Conservation (phyloP, 2,797 vertebrate genomes). For the Helarctos malayanus region DNA sequence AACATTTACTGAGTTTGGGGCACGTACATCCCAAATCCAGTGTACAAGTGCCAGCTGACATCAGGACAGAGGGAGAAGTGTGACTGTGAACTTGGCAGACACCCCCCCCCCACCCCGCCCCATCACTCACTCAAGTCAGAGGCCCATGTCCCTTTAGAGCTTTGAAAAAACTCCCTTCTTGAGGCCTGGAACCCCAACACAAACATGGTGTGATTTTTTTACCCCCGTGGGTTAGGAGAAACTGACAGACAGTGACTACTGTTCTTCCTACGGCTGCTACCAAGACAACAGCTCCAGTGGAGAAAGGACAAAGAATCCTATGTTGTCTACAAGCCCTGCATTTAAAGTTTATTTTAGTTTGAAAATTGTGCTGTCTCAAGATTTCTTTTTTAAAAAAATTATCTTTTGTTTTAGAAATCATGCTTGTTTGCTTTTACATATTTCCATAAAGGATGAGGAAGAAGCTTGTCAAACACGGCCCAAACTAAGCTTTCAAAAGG, state of each 20-base stretch:
- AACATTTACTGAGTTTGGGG: neutral
- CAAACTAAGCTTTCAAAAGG: neutral
- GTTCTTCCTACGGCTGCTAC: neutral
- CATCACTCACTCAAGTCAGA: neutral
- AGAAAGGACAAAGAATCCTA: neutral
- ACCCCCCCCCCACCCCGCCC: too few species aligned
- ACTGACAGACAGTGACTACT: neutral
- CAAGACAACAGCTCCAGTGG: neutral
- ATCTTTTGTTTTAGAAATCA: conserved; percentile 37
- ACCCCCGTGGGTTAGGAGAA: neutral
- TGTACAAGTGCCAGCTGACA: neutral
- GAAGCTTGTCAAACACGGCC: conserved; percentile 9
- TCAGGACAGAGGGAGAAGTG: neutral
- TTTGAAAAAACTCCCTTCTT: neutral
- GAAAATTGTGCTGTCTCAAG: neutral
- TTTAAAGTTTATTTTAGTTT: neutral
- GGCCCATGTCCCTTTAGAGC: neutral
- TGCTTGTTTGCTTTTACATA: neutral
- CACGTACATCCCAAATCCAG: neutral
- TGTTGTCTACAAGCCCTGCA: neutral
- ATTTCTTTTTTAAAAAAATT: neutral
- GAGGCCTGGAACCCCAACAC: neutral
- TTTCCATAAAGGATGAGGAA: neutral
- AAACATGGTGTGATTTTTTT: neutral
- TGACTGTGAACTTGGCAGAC: neutral